phyloP scores from a whole-genome alignment of 2,888 invertebrate genomes.

The Cephus nigrinus region DNA sequence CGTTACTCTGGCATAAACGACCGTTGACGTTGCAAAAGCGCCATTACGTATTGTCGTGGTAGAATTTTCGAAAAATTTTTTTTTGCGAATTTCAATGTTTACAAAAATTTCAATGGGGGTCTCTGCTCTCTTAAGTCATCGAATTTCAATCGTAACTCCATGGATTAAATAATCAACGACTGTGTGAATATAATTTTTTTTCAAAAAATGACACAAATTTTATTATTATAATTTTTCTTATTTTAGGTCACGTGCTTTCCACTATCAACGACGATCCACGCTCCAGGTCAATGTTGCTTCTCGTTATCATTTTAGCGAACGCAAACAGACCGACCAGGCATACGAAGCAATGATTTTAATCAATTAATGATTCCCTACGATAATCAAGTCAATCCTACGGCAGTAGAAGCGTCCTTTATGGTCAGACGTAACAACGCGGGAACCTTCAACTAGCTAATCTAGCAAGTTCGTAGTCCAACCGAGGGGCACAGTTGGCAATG shows the following conservation, averaged over 20 bases:
- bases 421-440: background rate
- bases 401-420: background rate
- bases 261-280: background rate
- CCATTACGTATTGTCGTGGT: background rate
- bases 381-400: background rate
- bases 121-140: background rate
- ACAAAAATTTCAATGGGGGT: background rate
- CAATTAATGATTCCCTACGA: background rate
- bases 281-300: background rate
- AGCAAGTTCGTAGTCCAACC: slow-evolving; percentile 6
- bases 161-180: background rate
- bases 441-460: background rate
- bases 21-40: background rate
- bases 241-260: background rate
- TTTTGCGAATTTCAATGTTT: background rate
- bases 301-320: background rate
- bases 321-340: background rate
- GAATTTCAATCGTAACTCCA: background rate
- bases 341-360: background rate
- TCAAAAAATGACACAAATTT: too few relatives aligned
- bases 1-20: background rate
- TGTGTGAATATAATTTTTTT: background rate
- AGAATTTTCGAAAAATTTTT: too few relatives aligned
- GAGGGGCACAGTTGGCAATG: slow-evolving; percentile 16
- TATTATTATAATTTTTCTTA: too few relatives aligned